Evolutionary conservation across 1,140 invertebrate species (phyloP), one percentile per base, ranked within the genome.

Genomic region (Diabrotica virgifera): DNA sequence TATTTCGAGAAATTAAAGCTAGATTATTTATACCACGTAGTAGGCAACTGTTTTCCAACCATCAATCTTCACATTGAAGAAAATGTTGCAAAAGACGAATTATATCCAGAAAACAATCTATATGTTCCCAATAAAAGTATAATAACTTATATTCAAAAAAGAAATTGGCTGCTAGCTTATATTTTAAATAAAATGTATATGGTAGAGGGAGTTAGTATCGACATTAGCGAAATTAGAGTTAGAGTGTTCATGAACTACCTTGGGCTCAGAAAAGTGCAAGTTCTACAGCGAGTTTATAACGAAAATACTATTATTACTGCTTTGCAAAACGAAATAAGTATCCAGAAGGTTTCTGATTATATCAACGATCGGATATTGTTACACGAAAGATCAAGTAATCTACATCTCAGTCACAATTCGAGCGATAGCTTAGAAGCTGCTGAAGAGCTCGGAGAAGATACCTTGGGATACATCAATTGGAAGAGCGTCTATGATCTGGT

Each of bases 21-120:
- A 14, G 86, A 86, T 79, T 78, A 86, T 51, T 79, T 86, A 2
- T 82, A 86, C 68, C 83, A 83, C 13, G 82, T 86, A 11, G 80
- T 84, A 6, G 71, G 81, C 1, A 85, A 83, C 69, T 84, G 81
- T 59, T 86, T 84, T 63, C 84, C 85, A 0, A 81, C 80, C 57
- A 71, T 86, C 46, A 73, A 74, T 56, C 24, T 78, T 10, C 68
- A 74, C 36, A 35, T 67, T 0, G 65, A 75, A 59, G 67, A 73
- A 58, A 65, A 71, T 55, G 54, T 73, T 13, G 51, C 67, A 36
- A 67, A 72, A 35, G 72, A 66, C 9, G 56, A 69, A 37, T 40
- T 70, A 40, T 69, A 64, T 38, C 72, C 65, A 5, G 70, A 72
- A 38, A 71, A 74, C 54, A 69, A 52, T 53, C 36, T 78, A 52